Evolutionary conservation across 2,888 invertebrate genomes (phyloP), one percentile per base, ranked within the genome.

Genomic region (Pollenia amentaria): DNA sequence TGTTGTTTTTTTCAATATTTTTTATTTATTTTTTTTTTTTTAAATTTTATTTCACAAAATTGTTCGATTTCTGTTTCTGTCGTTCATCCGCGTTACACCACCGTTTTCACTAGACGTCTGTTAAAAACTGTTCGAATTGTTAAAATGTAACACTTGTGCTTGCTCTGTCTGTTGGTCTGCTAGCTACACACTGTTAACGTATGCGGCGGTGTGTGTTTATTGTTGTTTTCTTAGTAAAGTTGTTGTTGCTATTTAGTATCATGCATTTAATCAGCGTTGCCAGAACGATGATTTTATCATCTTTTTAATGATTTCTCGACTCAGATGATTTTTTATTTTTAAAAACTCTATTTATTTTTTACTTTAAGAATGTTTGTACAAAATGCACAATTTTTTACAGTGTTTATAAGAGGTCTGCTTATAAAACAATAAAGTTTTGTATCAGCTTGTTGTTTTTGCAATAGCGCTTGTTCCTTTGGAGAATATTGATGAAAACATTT

Each of bases 81-180:
- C 1, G 0, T 44, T 73, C 42, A 62, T 87, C 86, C 86, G 86
- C 72, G 53, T n/a, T 76, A 76, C 76, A 83, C 75, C 53, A 83
- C 83, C 86, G 79, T 46, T 72, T 65, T 79, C 62, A 83, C 18
- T 46, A 83, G 70, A 87, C 79, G 86, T 83, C 76, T 83, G 79
- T 77, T 83, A 72, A 76, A 77, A 87, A 87, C 86, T 87, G 86
- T 87, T 87, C 86, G 86, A 83, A 79, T 46, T 78, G 69, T 72
- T 42, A 78, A 81, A 85, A 16, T 76, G 78, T 80, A 76, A 60
- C 81, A 85, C 46, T 81, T 77, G 62, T 75, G 62, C 46, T 77
- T 62, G 64, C 29, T 48, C 67, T 48, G 67, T 14, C 14, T 29
- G 29, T 29, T 29, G 0, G 29, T 3, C 46, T 48, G 67, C 46